Evolutionary conservation across 2,888 invertebrate species (phyloP).

Genomic region (Willowsia nigromaculata): DNA sequence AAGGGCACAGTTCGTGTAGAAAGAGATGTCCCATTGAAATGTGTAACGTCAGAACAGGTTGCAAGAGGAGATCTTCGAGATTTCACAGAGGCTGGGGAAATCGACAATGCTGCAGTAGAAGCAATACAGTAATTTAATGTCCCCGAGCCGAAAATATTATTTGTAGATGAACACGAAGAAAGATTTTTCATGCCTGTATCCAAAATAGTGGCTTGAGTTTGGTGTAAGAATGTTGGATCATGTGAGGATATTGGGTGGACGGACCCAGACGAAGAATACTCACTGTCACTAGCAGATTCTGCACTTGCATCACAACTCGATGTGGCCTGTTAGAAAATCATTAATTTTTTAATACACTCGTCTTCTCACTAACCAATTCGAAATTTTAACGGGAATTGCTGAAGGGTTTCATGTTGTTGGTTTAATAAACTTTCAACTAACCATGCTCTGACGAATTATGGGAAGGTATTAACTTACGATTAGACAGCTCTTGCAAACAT

Average conservation of each 20-base stretch:
- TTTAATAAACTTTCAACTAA: no score
- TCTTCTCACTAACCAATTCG: no score
- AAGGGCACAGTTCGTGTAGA: constrained; percentile 72
- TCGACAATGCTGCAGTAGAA: constrained; percentile 30
- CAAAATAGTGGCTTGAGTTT: constrained; percentile 72
- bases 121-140: constrained; percentile 61
- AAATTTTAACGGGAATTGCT: no score
- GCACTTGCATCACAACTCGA: constrained; percentile 79
- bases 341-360: neutral
- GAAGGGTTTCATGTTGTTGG: no score
- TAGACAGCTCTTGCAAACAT: no score
- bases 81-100: constrained; percentile 61
- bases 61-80: constrained; percentile 55
- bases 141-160: constrained; percentile 68
- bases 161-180: constrained; percentile 71
- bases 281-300: constrained; percentile 77
- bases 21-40: constrained; percentile 40
- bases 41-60: constrained; percentile 57
- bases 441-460: no score
- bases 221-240: constrained; percentile 77
- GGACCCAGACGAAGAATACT: constrained; percentile 73
- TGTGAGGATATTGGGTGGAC: constrained; percentile 76
- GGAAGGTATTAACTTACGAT: no score
- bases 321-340: constrained; percentile 73
- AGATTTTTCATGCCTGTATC: constrained; percentile 64